phyloP scores from a whole-genome alignment of 2,888 invertebrate species.

The Leptinotarsa haldemani region DNA sequence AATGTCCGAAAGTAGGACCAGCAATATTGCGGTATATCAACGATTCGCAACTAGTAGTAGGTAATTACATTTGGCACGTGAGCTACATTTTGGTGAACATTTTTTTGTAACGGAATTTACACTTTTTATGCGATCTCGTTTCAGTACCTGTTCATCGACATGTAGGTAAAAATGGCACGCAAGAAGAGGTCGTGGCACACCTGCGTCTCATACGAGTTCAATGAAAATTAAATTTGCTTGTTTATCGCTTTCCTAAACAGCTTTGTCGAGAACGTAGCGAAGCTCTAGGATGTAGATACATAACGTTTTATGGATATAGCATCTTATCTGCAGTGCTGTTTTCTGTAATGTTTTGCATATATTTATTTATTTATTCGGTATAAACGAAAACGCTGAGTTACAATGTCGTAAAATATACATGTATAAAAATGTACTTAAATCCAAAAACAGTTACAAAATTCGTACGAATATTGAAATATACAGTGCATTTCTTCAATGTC shows the following conservation, averaged over 20 bases:
- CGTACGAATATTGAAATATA: no score
- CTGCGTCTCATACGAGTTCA: conserved; percentile 14
- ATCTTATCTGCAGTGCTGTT: no score
- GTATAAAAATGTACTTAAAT: no score
- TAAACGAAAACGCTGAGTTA: no score
- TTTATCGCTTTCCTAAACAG: neutral
- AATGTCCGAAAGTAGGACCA: conserved; percentile 9
- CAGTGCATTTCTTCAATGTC: no score
- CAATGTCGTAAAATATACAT: no score
- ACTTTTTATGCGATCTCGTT: conserved; percentile 36
- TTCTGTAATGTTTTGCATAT: no score
- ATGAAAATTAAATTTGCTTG: neutral
- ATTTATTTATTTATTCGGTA: no score
- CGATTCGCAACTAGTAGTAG: conserved; percentile 15
- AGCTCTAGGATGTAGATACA: neutral
- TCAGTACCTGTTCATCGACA: conserved; percentile 32
- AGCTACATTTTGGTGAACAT: conserved; percentile 34
- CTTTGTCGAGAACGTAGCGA: neutral
- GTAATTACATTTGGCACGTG: conserved; percentile 29
- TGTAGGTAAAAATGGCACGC: conserved; percentile 28
- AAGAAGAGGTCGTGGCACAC: conserved; percentile 22
- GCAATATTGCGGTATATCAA: neutral
- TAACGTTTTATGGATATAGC: no score
- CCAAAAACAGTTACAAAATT: no score
- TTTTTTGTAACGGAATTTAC: conserved; percentile 36